Evolutionary conservation across 2,113 vertebrate genomes (phyloP).

Genomic region (Pteronura brasiliensis): DNA sequence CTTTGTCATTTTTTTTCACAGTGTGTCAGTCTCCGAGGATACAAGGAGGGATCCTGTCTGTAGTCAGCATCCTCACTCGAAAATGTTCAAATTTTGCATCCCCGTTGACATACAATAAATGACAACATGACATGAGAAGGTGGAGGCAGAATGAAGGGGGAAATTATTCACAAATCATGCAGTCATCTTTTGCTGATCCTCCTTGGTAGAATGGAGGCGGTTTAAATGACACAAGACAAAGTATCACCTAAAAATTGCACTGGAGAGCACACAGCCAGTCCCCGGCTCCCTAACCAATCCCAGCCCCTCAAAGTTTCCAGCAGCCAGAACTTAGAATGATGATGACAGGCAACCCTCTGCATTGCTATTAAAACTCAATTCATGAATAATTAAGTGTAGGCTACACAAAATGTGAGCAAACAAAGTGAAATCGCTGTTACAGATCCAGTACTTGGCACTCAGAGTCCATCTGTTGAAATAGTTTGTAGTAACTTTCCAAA

Average conservation of each 20-base stretch:
- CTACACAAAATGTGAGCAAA: constrained; percentile 3
- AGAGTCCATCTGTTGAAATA: neutral
- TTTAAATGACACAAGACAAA: neutral
- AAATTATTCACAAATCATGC: neutral
- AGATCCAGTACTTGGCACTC: neutral
- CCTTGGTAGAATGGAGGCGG: neutral
- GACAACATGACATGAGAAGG: neutral
- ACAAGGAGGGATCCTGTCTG: neutral
- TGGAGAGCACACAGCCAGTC: neutral
- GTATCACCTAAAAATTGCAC: neutral
- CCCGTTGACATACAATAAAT: neutral
- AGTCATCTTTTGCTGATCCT: neutral
- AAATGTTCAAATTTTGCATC: neutral
- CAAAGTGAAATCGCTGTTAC: neutral
- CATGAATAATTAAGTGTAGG: neutral
- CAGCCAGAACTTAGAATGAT: neutral
- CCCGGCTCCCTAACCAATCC: neutral
- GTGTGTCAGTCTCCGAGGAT: neutral
- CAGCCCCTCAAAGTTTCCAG: neutral
- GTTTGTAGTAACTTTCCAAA: neutral
- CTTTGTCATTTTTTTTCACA: neutral
- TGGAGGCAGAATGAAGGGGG: neutral
- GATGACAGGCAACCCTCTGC: neutral
- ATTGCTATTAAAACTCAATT: neutral
- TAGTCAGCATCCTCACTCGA: neutral